phyloP scores from a whole-genome alignment of 2,888 invertebrate genomes.

The Cheilosia scutellata region DNA sequence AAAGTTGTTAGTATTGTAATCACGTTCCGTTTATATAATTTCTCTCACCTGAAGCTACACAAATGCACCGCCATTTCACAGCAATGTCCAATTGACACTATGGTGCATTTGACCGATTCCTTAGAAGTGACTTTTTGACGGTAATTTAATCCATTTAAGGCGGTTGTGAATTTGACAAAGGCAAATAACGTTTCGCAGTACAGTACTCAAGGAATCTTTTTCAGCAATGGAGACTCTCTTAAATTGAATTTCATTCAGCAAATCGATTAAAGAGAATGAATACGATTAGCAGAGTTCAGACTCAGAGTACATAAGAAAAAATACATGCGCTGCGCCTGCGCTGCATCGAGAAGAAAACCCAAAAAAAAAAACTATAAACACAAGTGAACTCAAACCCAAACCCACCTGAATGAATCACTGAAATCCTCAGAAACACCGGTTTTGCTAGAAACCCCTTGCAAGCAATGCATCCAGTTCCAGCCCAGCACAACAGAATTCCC shows the following conservation, averaged over 20 bases:
- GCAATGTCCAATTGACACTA: conserved; percentile 15
- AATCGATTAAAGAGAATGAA: conserved; percentile 6
- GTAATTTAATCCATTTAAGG: conserved; percentile 32
- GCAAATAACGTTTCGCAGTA: background rate
- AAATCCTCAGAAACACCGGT: conserved; percentile 64
- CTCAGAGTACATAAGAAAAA: background rate
- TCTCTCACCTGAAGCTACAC: conserved; percentile 37
- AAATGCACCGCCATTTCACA: conserved; percentile 26
- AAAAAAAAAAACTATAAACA: conserved; percentile 13
- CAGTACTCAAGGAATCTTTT: background rate
- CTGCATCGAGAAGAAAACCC: background rate
- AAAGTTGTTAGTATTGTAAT: conserved; percentile 6
- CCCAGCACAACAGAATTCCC: conserved; percentile 18
- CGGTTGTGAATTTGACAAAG: conserved; percentile 16
- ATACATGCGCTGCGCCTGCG: background rate
- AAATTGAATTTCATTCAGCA: background rate
- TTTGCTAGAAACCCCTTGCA: conserved; percentile 49
- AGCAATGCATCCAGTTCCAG: conserved; percentile 28
- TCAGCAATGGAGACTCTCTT: conserved; percentile 24
- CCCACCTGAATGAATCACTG: conserved; percentile 62
- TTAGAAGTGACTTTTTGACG: conserved; percentile 23
- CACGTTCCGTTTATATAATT: conserved; percentile 8
- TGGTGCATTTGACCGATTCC: conserved; percentile 42
- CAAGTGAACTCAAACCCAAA: conserved; percentile 38
- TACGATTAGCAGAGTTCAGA: too few relatives aligned